phyloP scores from a whole-genome alignment of 2,888 invertebrate species.

The Limnephilus auricula region DNA sequence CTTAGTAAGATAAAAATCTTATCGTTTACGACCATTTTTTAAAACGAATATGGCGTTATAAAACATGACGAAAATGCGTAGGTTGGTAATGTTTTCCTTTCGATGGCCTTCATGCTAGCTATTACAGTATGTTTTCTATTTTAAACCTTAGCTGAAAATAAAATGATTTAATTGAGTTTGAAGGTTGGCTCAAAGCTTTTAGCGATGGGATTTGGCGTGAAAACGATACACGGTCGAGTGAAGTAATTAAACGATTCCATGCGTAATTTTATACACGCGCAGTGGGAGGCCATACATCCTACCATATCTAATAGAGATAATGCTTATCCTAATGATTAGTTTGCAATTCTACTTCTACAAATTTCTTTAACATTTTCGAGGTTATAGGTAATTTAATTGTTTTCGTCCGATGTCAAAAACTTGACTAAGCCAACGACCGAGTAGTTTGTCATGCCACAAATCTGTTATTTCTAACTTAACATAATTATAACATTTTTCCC shows the following conservation, averaged over 20 bases:
- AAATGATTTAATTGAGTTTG: background rate
- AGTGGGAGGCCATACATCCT: background rate
- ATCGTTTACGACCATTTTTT: background rate
- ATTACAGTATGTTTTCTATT: background rate
- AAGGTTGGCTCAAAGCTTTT: background rate
- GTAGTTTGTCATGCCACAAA: no score
- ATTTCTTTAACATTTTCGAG: no score
- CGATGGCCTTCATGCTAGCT: background rate
- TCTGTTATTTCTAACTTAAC: no score
- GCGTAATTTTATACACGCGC: background rate
- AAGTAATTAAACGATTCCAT: background rate
- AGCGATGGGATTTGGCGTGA: background rate
- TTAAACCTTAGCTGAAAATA: background rate
- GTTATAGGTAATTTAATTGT: background rate
- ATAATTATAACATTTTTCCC: no score
- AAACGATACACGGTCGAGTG: background rate
- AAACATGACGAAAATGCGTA: background rate
- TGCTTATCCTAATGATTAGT: background rate
- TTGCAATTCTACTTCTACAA: background rate
- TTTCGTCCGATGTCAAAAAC: background rate
- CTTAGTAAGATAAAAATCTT: background rate
- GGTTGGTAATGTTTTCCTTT: background rate
- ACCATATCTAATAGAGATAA: background rate
- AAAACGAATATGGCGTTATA: background rate
- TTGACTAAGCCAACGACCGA: no score